Percentiles rank a stretch among this genome's conserved stretches.
Conservation (phyloP, 1,140 invertebrate genomes). For the Ooceraea biroi region DNA sequence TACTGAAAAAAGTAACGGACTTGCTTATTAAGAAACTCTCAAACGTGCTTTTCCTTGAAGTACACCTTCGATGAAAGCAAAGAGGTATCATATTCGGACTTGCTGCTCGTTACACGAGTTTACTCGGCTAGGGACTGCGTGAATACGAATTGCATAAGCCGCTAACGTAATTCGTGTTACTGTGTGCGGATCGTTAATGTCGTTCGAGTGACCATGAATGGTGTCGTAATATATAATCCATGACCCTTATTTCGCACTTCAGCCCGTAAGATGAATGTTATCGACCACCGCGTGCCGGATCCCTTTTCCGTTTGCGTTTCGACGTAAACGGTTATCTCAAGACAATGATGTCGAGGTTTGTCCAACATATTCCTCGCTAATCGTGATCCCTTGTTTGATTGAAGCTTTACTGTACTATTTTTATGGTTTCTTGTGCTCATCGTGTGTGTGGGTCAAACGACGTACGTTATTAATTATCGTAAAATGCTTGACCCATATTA, state of each 20-base stretch:
- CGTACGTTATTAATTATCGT: background rate
- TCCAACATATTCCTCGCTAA: background rate
- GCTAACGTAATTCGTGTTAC: slow-evolving; percentile 13
- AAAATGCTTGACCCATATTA: background rate
- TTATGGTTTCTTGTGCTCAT: background rate
- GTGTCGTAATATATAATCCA: slow-evolving; percentile 35
- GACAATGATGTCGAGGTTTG: background rate
- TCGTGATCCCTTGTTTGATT: background rate
- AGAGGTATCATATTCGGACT: background rate
- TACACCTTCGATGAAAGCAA: background rate
- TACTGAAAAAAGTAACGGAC: background rate
- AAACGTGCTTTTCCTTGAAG: background rate
- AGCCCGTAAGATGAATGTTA: slow-evolving; percentile 48
- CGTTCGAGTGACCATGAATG: slow-evolving; percentile 49
- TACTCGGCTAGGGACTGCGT: background rate
- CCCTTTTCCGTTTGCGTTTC: slow-evolving; percentile 8
- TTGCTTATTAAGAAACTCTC: slow-evolving; percentile 12
- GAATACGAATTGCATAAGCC: slow-evolving; percentile 14
- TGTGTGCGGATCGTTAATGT: slow-evolving; percentile 36
- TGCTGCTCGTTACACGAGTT: slow-evolving; percentile 35
- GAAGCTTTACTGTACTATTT: background rate
- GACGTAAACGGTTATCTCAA: slow-evolving; percentile 25
- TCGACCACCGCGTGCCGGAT: slow-evolving; percentile 3
- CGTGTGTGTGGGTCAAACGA: background rate
- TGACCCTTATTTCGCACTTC: slow-evolving; percentile 56